Evolutionary conservation across 2,888 invertebrate genomes (phyloP), one percentile per base, ranked within the genome.

Genomic region (Caenorhabditis sp.): DNA sequence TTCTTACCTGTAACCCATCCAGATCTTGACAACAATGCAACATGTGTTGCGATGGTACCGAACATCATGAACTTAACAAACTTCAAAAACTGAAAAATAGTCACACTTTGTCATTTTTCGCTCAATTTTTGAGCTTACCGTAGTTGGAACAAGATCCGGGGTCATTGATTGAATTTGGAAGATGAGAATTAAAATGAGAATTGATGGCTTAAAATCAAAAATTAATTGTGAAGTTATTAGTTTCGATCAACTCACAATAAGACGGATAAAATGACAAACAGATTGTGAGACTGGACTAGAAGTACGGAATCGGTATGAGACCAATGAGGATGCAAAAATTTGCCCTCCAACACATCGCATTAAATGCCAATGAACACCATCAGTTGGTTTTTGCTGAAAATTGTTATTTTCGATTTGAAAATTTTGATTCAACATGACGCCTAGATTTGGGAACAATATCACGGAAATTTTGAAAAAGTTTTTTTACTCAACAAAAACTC

Each of bases 331-430:
- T 0, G 86, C 83, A 8, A 84, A 57, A 3, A 87, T 68, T 61
- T 87, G 87, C 8, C 84, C 87, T 8, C 87, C 87, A 4, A 87
- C 71, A 65, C 87, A 87, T 17, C 87, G 78, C 19, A 85, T 69
- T 23, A 87, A 69, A 68, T 87, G 87, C 87, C 87, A 87, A 60
- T 87, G 87, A 14, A 87, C 84, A 10, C 87, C 87, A 73, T 87
- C 87, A 1, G 85, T 84, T 31, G 66, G 65, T 63, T 58, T 68
- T 62, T 81, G 78, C 84, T 85, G 57, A 54, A 81, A 49, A 58
- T 26, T 19, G 23, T 37, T 36, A 58, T 58, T 4, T 37, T 37
- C 21, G 26, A 36, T 12, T 19, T n/a, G 36, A 36, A 43, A 5
- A 5, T 36, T 36, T 36, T n/a, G n/a, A n/a, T n/a, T n/a, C n/a